Evolutionary conservation across 2,888 invertebrate species (phyloP).

Genomic region (Ypsolopha scabrella): DNA sequence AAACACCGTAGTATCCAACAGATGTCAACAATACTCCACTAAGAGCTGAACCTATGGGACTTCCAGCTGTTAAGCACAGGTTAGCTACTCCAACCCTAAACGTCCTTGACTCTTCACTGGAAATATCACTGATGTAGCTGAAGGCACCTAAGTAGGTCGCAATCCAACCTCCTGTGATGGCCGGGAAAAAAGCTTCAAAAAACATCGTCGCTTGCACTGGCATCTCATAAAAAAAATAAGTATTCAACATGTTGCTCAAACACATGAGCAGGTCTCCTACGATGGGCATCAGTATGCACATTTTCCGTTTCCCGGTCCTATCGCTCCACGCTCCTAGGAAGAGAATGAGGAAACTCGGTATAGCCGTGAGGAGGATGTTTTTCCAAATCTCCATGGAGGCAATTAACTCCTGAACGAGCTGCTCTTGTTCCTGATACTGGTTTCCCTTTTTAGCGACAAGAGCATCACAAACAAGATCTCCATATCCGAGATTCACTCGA

Average conservation of each 20-base stretch:
- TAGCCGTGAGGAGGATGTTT: constrained; percentile 59
- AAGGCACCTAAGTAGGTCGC: constrained; percentile 68
- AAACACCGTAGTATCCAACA: constrained; percentile 66
- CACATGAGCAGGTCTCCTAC: constrained; percentile 62
- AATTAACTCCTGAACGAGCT: constrained; percentile 68
- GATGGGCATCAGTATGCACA: constrained; percentile 68
- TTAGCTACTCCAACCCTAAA: constrained; percentile 70
- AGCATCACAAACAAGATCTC: constrained; percentile 78
- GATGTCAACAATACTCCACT: constrained; percentile 49
- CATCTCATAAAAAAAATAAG: constrained; percentile 64
- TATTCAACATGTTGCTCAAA: constrained; percentile 59
- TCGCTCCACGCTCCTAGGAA: constrained; percentile 75
- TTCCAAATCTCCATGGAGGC: constrained; percentile 68
- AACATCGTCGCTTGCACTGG: constrained; percentile 64
- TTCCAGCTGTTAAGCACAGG: constrained; percentile 48
- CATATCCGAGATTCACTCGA: constrained; percentile 79
- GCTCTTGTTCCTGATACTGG: constrained; percentile 72
- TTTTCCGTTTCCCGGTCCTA: constrained; percentile 64
- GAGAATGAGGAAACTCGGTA: constrained; percentile 66
- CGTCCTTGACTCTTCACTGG: constrained; percentile 67
- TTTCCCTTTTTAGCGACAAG: constrained; percentile 77
- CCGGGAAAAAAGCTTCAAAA: constrained; percentile 62
- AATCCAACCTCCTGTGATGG: constrained; percentile 68
- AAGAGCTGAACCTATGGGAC: constrained; percentile 48
- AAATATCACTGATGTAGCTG: constrained; percentile 71